Conservation (phyloP, 37 sponge, comb jelly and placozoan genomes). For the Halisarca cf. caerulea region DNA sequence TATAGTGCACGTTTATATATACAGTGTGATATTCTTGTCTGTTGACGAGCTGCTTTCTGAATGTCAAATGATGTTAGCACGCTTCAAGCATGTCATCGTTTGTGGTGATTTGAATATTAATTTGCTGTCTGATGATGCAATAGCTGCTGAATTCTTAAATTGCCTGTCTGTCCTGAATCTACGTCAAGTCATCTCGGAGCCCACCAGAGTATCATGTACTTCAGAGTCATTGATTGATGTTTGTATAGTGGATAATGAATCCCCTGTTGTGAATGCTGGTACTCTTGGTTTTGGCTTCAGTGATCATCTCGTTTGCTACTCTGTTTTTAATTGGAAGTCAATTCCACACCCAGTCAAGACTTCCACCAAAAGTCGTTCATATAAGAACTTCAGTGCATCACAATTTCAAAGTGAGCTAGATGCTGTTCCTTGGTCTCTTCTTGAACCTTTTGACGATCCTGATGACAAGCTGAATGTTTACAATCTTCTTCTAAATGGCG, state of each 20-base stretch:
- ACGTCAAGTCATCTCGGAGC: not conserved
- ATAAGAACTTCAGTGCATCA: constrained; percentile 11
- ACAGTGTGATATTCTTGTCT: too few relatives aligned
- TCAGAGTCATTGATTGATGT: constrained; percentile 8
- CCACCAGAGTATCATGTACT: constrained; percentile 11
- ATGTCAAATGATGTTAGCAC: not conserved
- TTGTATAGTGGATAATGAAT: constrained; percentile 18
- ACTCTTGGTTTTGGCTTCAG: constrained; percentile 16
- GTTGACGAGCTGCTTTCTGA: not conserved
- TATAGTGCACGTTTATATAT: too few relatives aligned
- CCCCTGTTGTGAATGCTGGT: constrained; percentile 2
- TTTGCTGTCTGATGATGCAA: not conserved
- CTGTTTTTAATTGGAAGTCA: constrained; percentile 13
- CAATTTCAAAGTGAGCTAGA: constrained; percentile 13
- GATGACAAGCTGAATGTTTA: not conserved
- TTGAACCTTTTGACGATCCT: not conserved
- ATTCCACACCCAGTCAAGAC: constrained; percentile 6
- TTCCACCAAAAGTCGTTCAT: not conserved
- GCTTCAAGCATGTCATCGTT: not conserved
- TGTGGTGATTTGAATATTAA: not conserved
- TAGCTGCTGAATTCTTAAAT: not conserved
- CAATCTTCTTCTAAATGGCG: constrained; percentile 14
- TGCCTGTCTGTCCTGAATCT: not conserved
- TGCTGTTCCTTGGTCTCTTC: constrained; percentile 16
- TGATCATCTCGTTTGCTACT: constrained; percentile 7